These are phyloP conservation scores for Strigamia transsilvanica DNA, from an alignment of 2,888 invertebrate species.

Conservation along the genomic window DNA sequence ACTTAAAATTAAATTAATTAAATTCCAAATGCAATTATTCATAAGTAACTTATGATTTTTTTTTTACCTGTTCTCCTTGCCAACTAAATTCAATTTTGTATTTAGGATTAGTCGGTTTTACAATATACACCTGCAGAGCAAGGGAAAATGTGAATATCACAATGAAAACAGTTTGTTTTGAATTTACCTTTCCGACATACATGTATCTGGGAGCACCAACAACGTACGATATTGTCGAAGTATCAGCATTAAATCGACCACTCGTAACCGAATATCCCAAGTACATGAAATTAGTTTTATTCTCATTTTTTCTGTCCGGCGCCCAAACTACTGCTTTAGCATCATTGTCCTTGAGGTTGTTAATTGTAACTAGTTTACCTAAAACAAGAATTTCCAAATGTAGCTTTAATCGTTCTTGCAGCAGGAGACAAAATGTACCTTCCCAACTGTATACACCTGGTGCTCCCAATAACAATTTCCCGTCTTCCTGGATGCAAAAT, in stretches of 20 bases:
- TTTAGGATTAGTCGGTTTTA: neutral
- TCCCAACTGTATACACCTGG: slow-evolving; percentile 4
- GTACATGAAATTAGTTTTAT: neutral
- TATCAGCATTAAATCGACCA: neutral
- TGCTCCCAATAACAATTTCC: neutral
- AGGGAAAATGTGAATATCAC: neutral
- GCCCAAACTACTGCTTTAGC: neutral
- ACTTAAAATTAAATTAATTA: neutral
- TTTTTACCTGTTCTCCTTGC: neutral
- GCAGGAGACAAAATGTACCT: neutral
- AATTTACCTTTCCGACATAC: neutral
- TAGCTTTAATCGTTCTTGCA: neutral
- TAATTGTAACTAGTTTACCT: neutral
- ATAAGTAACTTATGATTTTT: too few species aligned
- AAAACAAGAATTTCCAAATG: neutral
- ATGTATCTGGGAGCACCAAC: neutral
- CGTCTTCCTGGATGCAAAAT: neutral
- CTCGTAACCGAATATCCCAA: neutral
- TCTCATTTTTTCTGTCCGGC: neutral
- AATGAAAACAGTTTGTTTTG: neutral
- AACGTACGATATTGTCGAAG: neutral
- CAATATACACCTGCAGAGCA: neutral
- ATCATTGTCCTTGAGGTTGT: neutral
- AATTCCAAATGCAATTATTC: too few species aligned
- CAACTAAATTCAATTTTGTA: neutral